Base-by-base conservation (phyloP, 2,888 invertebrate genomes). In the Eupithecia subfuscata region DNA sequence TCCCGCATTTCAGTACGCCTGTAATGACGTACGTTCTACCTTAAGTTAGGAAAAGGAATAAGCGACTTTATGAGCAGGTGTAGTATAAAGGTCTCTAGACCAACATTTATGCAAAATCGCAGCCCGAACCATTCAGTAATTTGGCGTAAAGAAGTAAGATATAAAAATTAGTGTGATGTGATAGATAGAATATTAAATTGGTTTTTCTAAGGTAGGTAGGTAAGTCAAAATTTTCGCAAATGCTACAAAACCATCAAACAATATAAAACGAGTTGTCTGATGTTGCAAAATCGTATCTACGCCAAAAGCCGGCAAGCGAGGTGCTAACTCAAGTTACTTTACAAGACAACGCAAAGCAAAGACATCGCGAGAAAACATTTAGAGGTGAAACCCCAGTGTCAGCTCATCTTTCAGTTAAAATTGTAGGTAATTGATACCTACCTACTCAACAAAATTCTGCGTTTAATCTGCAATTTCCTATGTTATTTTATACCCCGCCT, bases 321-420 rank as follows among this genome's bases (percentile, higher is more conserved):
- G 68, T 68, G 68, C 43, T 68, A 68, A 68, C 68, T 68, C 40
- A 68, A 68, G 43, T 40, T n/a, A 68, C 40, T 68, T 43, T 25
- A 68, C 68, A 68, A 40, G 40, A 68, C 22, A 22, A 68, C 25
- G 40, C 40, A n/a, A 68, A 43, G 64, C 64, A 34, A 64, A 64
- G 64, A 37, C 67, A 67, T 40, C n/a, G 34, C 45, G 45, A 43
- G 69, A 45, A 69, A 69, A 69, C 45, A 69, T 45, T 69, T 67
- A 25, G 69, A 69, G 52, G 69, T 52, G 30, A 34, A 34, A 45
- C 68, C 22, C 68, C 68, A 68, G 22, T 14, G 43, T 8, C 16
- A 68, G 25, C 22, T 14, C 14, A 6, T 7, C 40, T 16, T 48
- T 6, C 18, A 48, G 0, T 48, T n/a, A 22, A 52, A 11, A 56